These are phyloP conservation scores for Zaprionus camerounensis DNA, from an alignment of 1,140 invertebrate genomes.

Conservation along the genomic window DNA sequence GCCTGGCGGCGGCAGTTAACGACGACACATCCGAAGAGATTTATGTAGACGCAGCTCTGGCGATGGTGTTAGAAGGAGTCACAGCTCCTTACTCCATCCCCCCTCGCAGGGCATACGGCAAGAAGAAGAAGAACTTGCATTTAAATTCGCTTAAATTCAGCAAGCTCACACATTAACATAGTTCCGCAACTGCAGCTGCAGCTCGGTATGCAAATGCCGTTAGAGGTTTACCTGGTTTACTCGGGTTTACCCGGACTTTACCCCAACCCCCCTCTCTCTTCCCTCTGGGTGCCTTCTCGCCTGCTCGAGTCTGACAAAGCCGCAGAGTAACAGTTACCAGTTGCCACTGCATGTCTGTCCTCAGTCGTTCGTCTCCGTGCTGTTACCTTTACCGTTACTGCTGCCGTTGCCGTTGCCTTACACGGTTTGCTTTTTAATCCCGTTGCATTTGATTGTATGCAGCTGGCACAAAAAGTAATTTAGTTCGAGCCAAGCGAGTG, in stretches of 20 bases:
- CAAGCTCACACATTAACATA: conserved; percentile 71
- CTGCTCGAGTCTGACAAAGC: conserved; percentile 48
- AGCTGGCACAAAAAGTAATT: conserved; percentile 74
- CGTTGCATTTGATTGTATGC: conserved; percentile 80
- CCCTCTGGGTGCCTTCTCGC: conserved; percentile 20
- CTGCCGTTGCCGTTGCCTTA: conserved; percentile 38
- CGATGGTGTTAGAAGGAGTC: conserved; percentile 34
- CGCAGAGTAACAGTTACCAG: conserved; percentile 25
- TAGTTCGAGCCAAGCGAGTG: conserved; percentile 52
- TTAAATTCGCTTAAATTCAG: conserved; percentile 63
- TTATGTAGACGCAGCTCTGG: conserved; percentile 56
- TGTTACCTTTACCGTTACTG: conserved; percentile 24
- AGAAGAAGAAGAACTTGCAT: conserved; percentile 40
- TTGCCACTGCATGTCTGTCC: conserved; percentile 18
- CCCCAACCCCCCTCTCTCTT: too few relatives aligned
- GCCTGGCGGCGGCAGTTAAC: conserved; percentile 58
- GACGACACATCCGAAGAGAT: conserved; percentile 77
- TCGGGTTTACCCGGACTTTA: not conserved
- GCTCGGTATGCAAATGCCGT: conserved; percentile 66
- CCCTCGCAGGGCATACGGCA: not conserved
- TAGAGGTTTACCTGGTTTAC: conserved; percentile 60
- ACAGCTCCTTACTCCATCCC: not conserved
- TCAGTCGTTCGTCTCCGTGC: not conserved
- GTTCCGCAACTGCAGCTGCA: conserved; percentile 57
- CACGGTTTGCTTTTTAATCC: conserved; percentile 77